Percentiles rank a stretch among this genome's conserved stretches.
These are phyloP conservation scores for Ichneumon xanthorius DNA, from an alignment of 2,888 invertebrate genomes.

Conservation along the genomic window DNA sequence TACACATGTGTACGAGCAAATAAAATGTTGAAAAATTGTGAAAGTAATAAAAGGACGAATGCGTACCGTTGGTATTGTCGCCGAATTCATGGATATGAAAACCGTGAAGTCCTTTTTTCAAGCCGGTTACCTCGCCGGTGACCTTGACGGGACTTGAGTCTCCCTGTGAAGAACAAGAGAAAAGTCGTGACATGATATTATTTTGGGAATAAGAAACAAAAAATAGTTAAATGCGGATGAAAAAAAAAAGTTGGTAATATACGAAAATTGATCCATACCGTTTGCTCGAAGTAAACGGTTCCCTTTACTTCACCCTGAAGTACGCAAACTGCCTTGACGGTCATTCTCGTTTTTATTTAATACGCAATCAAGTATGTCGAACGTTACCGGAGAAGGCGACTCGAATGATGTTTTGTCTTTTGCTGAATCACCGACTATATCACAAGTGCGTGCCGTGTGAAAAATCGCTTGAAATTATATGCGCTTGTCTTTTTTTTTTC, in stretches of 20 bases:
- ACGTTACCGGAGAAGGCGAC: slow-evolving; percentile 14
- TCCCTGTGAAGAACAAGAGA: slow-evolving; percentile 85
- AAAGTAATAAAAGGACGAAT: slow-evolving; percentile 23
- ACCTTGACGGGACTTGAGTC: slow-evolving; percentile 90
- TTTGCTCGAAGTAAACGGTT: slow-evolving; percentile 92
- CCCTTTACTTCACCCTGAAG: slow-evolving; percentile 94
- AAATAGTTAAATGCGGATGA: background rate
- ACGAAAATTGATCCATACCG: slow-evolving; percentile 85
- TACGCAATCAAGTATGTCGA: slow-evolving; percentile 56
- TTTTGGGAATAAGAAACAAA: background rate
- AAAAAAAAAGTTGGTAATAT: slow-evolving; percentile 11
- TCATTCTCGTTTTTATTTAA: slow-evolving; percentile 78
- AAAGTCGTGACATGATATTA: background rate
- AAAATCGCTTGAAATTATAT: slow-evolving; percentile 58
- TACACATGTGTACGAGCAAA: background rate
- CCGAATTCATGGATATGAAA: slow-evolving; percentile 99
- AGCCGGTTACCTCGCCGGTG: slow-evolving; percentile 93
- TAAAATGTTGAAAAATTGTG: background rate
- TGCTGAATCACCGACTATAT: slow-evolving; percentile 71
- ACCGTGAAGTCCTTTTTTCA: slow-evolving; percentile 92
- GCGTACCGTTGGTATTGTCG: slow-evolving; percentile 94
- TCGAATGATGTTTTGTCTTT: slow-evolving; percentile 50
- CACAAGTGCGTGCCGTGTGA: slow-evolving; percentile 67
- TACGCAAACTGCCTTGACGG: slow-evolving; percentile 93
- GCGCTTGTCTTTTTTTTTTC: slow-evolving; percentile 23